Evolutionary conservation across 2,888 invertebrate species (phyloP).

Genomic region (Mythimna impura): DNA sequence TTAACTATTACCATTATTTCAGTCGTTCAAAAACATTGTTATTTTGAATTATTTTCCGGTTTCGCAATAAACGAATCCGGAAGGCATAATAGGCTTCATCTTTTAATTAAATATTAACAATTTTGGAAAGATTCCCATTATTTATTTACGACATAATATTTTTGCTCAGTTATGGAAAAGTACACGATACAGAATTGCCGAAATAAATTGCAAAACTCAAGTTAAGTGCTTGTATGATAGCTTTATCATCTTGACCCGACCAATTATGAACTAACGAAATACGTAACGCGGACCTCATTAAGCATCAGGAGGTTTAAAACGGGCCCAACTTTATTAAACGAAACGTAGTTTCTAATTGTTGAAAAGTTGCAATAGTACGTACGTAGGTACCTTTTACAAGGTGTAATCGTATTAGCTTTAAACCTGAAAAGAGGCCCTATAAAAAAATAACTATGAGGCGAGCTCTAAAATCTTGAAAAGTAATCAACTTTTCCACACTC

Average conservation of each 20-base stretch:
- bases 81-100: constrained; percentile 9
- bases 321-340: background rate
- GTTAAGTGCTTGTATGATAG: background rate
- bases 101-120: background rate
- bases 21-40: constrained; percentile 15
- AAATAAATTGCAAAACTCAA: constrained; percentile 10
- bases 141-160: background rate
- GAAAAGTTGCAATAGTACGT: background rate
- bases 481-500: no score
- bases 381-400: no score
- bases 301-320: background rate
- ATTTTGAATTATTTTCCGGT: constrained; percentile 35
- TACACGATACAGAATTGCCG: background rate
- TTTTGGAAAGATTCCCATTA: background rate
- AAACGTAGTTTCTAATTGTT: background rate
- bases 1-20: constrained; percentile 18
- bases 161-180: background rate
- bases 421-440: no score
- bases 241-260: constrained; percentile 3
- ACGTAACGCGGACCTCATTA: background rate
- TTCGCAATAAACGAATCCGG: constrained; percentile 15
- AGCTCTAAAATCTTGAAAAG: no score
- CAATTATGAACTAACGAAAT: constrained; percentile 6
- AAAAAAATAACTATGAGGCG: no score
- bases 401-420: no score